Conservation (phyloP, 2,113 vertebrate genomes). For the Malurus alboscapulatus region DNA sequence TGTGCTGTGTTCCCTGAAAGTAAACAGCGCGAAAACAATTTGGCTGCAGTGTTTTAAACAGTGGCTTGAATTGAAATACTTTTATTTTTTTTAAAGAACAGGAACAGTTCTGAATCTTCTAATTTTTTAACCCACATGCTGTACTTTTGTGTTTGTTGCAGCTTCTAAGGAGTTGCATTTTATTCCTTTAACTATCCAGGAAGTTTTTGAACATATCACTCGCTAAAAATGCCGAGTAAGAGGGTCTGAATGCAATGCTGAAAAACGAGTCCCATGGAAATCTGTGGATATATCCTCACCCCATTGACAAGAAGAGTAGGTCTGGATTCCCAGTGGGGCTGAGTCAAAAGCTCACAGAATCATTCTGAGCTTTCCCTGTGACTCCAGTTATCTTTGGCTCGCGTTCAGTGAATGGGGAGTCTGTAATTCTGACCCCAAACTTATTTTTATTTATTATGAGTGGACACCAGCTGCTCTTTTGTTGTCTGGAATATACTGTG, state of each 20-base stretch:
- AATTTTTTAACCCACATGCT: background rate
- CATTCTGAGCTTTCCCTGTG: slow-evolving; percentile 33
- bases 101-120: background rate
- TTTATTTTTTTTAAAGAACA: background rate
- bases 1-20: background rate
- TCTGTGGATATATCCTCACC: background rate
- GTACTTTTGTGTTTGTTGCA: background rate
- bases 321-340: background rate
- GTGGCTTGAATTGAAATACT: background rate
- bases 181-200: background rate
- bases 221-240: background rate
- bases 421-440: slow-evolving; percentile 40
- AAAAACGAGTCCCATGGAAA: background rate
- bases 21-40: background rate
- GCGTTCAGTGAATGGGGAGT: slow-evolving; percentile 8
- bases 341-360: slow-evolving; percentile 25
- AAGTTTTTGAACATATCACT: background rate
- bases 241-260: background rate
- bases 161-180: background rate
- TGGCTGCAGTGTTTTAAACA: background rate
- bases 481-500: slow-evolving; percentile 53
- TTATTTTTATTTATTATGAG: slow-evolving; percentile 64
- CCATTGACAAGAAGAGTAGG: background rate
- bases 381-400: slow-evolving; percentile 44
- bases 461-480: slow-evolving; percentile 57